Evolutionary conservation across 2,888 invertebrate genomes (phyloP).

Genomic region (Torymus auratus): DNA sequence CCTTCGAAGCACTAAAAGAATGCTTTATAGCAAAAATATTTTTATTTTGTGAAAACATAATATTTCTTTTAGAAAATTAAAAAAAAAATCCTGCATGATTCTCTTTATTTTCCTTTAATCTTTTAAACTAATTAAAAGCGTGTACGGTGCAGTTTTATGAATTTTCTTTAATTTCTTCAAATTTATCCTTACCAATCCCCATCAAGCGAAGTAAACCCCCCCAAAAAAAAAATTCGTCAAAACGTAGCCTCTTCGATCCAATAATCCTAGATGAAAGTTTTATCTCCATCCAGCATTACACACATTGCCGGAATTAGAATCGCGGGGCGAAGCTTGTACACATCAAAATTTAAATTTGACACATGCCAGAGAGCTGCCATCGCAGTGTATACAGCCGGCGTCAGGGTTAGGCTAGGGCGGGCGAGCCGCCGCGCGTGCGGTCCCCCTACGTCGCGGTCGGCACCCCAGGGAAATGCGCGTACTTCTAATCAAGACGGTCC

Average conservation of each 20-base stretch:
- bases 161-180: too few species aligned
- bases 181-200: too few species aligned
- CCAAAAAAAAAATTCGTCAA: too few species aligned
- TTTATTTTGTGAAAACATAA: too few species aligned
- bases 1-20: too few species aligned
- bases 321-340: background rate
- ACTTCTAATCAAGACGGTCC: constrained; percentile 58
- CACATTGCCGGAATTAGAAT: background rate
- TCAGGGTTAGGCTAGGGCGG: background rate
- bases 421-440: constrained; percentile 3
- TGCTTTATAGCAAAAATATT: too few species aligned
- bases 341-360: constrained; percentile 52
- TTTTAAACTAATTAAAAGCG: too few species aligned
- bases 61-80: too few species aligned
- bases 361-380: constrained; percentile 10
- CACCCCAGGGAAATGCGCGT: constrained; percentile 56
- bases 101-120: too few species aligned
- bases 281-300: constrained; percentile 2
- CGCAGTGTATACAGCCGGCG: background rate
- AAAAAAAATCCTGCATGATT: too few species aligned
- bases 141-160: too few species aligned
- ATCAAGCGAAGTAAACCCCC: too few species aligned
- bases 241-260: background rate
- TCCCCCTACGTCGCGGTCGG: constrained; percentile 53
- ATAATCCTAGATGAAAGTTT: background rate